Base-by-base conservation (phyloP, 2,113 vertebrate genomes). In the Sarotherodon lohbergeri region DNA sequence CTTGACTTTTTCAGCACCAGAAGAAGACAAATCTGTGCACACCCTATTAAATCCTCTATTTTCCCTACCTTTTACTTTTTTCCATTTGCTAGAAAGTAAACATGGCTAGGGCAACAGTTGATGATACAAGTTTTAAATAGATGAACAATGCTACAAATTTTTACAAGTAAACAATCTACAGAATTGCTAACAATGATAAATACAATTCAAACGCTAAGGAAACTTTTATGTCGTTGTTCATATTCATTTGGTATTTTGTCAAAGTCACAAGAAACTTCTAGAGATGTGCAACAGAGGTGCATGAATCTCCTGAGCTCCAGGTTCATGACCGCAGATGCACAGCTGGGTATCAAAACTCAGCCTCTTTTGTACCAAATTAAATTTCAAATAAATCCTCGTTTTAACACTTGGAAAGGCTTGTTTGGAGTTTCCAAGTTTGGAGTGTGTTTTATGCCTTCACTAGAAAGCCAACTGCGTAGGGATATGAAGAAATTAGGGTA, bases 41-140 rank as follows among this genome's bases (percentile, higher is more conserved):
- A 78, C 27, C 27, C 43, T n/a, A 29, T 32, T 78, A 50, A 50
- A 78, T 32, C 24, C 5, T 76, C 43, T 29, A 29, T 48, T 76
- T 76, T 48, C 3, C 34, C 19, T 22, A 66, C 19, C 19, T 66
- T 66, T 66, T 39, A n/a, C 61, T 39, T 22, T 66, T 39, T 66
- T 66, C 32, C 61, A 66, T 66, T 39, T 66, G 61, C 34, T 66
- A 66, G 61, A 66, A 66, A 39, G 61, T 39, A 66, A 66, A 66
- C 34, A 66, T 66, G 63, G 63, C 19, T 5, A 22, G 36, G 34
- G 36, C 63, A 68, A 36, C 63, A 68, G 63, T 19, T 68, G 61
- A 66, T n/a, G 11, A 14, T 19, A 68, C 11, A 41, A 39, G 12
- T 68, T 73, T 17, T 73, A 27, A 22, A 22, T 73, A 46, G 8